These are phyloP conservation scores for Mus caroli DNA, from an alignment of 2,797 vertebrate genomes.

Conservation along the genomic window DNA sequence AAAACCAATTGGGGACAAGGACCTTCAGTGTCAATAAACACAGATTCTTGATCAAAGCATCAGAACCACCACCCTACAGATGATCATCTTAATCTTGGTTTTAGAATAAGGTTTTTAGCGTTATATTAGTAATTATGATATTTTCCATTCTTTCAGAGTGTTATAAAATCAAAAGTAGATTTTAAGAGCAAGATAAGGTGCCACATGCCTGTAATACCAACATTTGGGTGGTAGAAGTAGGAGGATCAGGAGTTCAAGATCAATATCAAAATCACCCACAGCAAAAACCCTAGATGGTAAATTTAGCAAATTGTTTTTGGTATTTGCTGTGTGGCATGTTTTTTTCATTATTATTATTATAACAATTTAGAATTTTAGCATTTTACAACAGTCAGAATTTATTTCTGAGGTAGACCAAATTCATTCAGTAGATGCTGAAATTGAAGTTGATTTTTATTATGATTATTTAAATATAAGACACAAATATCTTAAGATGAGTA, in stretches of 20 bases:
- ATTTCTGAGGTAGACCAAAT: background rate
- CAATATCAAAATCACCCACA: background rate
- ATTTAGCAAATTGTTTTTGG: background rate
- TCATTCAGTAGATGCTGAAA: background rate
- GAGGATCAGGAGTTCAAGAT: no score
- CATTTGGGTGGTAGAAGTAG: background rate
- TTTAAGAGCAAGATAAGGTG: background rate
- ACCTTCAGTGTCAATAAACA: no score
- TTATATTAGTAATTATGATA: slow-evolving; percentile 2
- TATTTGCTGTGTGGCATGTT: slow-evolving; percentile 9
- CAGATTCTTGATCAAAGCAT: no score
- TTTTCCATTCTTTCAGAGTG: slow-evolving; percentile 10
- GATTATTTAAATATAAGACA: slow-evolving; percentile 3
- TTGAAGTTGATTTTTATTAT: slow-evolving; percentile 22
- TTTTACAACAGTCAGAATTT: slow-evolving; percentile 19
- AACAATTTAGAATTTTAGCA: background rate
- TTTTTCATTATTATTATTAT: slow-evolving; percentile 36
- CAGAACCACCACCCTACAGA: no score
- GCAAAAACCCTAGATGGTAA: background rate
- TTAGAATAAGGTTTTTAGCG: background rate
- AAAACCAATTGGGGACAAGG: no score
- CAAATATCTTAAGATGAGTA: background rate
- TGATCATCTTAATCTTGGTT: background rate
- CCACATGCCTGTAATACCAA: background rate
- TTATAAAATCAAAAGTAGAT: background rate